Evolutionary conservation across 2,113 vertebrate species (phyloP).

Genomic region (Guaruba guarouba): DNA sequence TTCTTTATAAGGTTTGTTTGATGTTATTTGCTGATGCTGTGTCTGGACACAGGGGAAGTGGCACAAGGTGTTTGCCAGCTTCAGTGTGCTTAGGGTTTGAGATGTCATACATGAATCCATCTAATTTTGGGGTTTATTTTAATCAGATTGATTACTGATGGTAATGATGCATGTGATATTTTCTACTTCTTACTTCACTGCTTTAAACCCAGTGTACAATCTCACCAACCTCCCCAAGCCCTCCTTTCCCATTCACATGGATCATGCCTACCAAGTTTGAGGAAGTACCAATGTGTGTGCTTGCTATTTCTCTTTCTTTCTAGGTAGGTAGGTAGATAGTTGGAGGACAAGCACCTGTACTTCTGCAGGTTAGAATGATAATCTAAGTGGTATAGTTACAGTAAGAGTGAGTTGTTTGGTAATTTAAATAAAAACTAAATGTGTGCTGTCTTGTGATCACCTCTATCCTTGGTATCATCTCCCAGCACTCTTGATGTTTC

Average conservation of each 20-base stretch:
- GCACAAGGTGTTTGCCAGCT: slow-evolving; percentile 6
- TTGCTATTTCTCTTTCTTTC: slow-evolving; percentile 52
- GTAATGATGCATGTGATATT: slow-evolving; percentile 9
- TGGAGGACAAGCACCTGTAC: slow-evolving; percentile 28
- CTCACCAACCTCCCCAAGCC: background rate
- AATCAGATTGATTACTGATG: slow-evolving; percentile 40
- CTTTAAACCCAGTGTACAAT: background rate
- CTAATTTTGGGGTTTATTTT: background rate
- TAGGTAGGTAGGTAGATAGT: slow-evolving; percentile 53
- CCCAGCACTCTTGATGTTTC: slow-evolving; percentile 43
- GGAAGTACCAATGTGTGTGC: slow-evolving; percentile 49
- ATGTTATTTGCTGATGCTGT: slow-evolving; percentile 57
- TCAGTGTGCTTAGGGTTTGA: slow-evolving; percentile 10
- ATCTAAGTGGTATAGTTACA: slow-evolving; percentile 56
- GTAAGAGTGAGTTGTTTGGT: slow-evolving; percentile 58
- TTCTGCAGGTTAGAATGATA: slow-evolving; percentile 38
- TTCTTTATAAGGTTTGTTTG: slow-evolving; percentile 52
- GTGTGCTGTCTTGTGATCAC: slow-evolving; percentile 62
- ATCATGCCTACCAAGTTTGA: slow-evolving; percentile 33
- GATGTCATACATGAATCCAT: background rate
- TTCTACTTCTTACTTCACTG: slow-evolving; percentile 1
- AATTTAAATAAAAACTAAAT: slow-evolving; percentile 58
- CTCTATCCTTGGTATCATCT: slow-evolving; percentile 10
- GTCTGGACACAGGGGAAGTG: background rate
- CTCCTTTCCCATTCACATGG: background rate